Base-by-base conservation (phyloP, 2,797 vertebrate genomes). In the Pseudocheirus occidentalis region DNA sequence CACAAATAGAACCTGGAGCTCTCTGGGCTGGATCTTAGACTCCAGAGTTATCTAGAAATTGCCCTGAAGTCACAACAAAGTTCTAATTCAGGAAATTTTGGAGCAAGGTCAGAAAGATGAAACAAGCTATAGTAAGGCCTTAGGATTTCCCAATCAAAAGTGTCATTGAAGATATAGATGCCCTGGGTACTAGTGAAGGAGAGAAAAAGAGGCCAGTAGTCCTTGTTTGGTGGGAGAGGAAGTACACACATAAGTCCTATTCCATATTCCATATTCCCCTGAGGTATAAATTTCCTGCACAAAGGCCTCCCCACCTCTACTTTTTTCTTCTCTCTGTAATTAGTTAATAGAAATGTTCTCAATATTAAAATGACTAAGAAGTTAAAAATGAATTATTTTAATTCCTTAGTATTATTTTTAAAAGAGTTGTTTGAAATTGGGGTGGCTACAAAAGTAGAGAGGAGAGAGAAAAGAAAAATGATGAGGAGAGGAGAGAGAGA, bases 201-300 rank as follows among this genome's bases (percentile, higher is more conserved):
- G 50, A 94, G 18, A 11, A 11, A 57, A 59, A 56, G 53, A 95
- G 93, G 89, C 56, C 54, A 95, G 1, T 6, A 73, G 18, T 55
- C 34, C 11, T 9, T 93, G 55, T 34, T 1, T 93, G 12, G 95
- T 81, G 14, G 21, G 24, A 96, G 95, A 13, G 1, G 57, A 92
- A 95, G 27, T n/a, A n/a, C 58, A 59, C 94, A 89, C 54, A 46
- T 46, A 1, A 0, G 16, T 89, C 89, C 27, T 87, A 28, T 21
- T 95, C 55, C 62, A 92, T 81, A 50, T 54, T 95, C 94, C 29
- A 94, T 93, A 59, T 95, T 13, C 52, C 91, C 21, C 55, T 92
- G 96, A 90, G 57, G 34, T 66, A 50, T 95, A 93, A 28, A 31
- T 50, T 24, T 40, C 31, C 27, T 92, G 21, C 4, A 18, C 92